Evolutionary conservation across 2,113 vertebrate genomes (phyloP), one percentile per base, ranked within the genome.

Genomic region (Bostrychus sinensis): DNA sequence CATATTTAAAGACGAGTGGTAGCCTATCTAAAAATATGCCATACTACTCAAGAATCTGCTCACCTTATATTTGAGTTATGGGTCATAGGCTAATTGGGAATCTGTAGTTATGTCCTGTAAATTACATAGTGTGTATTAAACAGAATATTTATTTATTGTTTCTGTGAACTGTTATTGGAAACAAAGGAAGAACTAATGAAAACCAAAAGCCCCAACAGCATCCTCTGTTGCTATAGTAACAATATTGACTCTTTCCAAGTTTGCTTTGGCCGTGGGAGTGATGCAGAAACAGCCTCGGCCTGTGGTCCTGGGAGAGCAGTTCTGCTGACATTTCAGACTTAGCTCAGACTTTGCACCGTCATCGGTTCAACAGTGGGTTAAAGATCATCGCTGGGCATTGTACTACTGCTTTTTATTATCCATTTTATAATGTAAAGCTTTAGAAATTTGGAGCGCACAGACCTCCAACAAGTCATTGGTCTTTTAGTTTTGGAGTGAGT

Each of bases 201-300:
- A 32, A 32, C 1, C 30, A 32, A 32, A 32, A 32, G 8, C 30
- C 1, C 8, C 42, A 20, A 45, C 48, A 67, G 61, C 72, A 75
- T 66, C 25, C 53, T 60, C 37, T 54, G 66, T 77, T 73, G 13
- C 67, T 57, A 54, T 74, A 41, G 58, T 14, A 61, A 83, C 82
- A 2, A 39, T 23, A 30, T 25, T 32, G 42, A 8, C 17, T 42
- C 28, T 57, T 14, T 5, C 20, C 7, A n/a, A 34, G 42, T 17
- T 11, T 12, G 16, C 50, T 30, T 74, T 26, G 39, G 38, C 56
- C 55, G 7, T 54, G 39, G 34, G 20, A 42, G n/a, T 48, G 48
- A 50, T 66, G 46, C 32, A 5, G 19, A n/a, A 36, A 0, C 14
- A 34, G 58, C 20, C 34, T 45, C 30, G 55, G 67, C 36, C 17